Base-by-base conservation (phyloP, 2,113 vertebrate genomes). In the Ictalurus punctatus region DNA sequence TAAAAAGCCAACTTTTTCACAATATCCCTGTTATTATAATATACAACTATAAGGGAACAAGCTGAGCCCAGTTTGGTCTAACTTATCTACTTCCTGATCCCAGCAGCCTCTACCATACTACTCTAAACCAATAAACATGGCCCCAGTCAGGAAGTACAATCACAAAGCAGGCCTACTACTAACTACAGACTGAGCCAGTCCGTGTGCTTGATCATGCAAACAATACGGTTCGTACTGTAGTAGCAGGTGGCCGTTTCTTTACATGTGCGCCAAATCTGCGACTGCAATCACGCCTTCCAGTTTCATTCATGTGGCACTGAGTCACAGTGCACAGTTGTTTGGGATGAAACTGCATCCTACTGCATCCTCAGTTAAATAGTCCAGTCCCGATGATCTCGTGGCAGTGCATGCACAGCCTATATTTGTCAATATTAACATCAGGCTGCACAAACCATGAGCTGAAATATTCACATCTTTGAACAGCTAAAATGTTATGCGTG, bases 241-340 rank as follows among this genome's bases (percentile, higher is more conserved):
- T 78, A 63, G 44, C 19, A 63, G 16, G 85, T 83, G 58, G 17
- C n/a, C 27, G 19, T 13, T 27, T 40, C 61, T 89, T 67, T 81
- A 63, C 81, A 83, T 63, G 67, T 78, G 65, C 59, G 2, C 65
- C 83, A 83, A 30, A 54, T 25, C 85, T 34, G 23, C 54, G 59
- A 82, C 78, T 52, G 63, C 48, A 83, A 87, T 83, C 86, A 88
- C 79, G 79, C 76, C 37, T 85, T 83, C 59, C 44, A 44, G 1
- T 44, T 83, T 23, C 67, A 86, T 83, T 84, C 56, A 79, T 65
- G 83, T 85, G 86, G 61, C 52, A 65, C 63, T 88, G 16, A 90
- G 52, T 86, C 78, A 85, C 84, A 52, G 86, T 73, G 48, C 30
- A 21, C 5, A 48, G 73, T 14, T 27, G 30, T 74, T 74, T 74